Base-by-base conservation (phyloP, 1,140 invertebrate species). In the Drosophila jambulina region DNA sequence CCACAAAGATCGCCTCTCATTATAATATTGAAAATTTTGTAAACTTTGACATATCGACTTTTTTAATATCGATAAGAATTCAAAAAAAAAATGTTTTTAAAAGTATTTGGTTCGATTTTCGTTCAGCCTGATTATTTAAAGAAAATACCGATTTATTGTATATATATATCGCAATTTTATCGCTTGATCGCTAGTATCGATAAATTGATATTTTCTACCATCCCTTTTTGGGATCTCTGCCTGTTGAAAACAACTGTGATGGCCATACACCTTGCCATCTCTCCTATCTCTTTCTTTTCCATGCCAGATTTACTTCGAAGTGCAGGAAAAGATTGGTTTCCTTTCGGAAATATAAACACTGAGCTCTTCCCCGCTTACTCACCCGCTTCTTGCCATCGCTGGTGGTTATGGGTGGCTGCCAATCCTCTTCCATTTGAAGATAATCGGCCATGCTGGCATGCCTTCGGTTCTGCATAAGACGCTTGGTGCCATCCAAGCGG, bases 341-440 rank as follows among this genome's bases (percentile, higher is more conserved):
- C 15, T 40, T n/a, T 0, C 2, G 6, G 7, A 62, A 38, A 54
- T 12, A 12, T 13, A 15, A 19, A 3, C 40, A 21, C n/a, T 38
- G 7, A 12, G 4, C 10, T 12, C 12, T 32, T 48, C 4, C n/a
- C n/a, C 10, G 23, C n/a, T 23, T 87, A 94, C 94, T 94, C 94
- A 98, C 98, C 93, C 97, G 95, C 93, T 98, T 99, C 92, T 98
- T 97, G 60, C 97, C 97, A n/a, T 97, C 95, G 80, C 94, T 94
- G 58, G 95, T 94, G 21, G 70, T 78, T 40, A 74, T 72, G 8
- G 87, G 82, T 59, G 94, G 93, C 82, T 93, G 91, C 95, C 94
- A 97, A 75, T 97, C 96, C 71, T 97, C 96, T 93, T 97, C 96
- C 93, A 98, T 93, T 93, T 97, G 97, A 57, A 99, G 94, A 94